Conservation (phyloP, 35 echinoderm and acorn worm genomes). For the Eucidaris tribuloides region DNA sequence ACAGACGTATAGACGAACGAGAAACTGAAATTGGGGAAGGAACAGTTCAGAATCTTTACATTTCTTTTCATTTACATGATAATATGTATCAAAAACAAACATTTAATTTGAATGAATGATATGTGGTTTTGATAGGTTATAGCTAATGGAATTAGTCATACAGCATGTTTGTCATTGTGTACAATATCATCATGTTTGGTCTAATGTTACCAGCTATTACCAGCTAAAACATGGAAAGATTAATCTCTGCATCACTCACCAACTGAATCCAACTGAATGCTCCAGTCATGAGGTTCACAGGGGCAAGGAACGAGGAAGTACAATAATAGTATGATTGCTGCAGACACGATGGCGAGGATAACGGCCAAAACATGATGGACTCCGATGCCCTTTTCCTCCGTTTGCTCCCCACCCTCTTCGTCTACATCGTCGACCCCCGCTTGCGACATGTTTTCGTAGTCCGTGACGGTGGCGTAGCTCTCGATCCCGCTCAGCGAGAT, state of each 20-base stretch:
- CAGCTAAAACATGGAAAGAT: too few relatives aligned
- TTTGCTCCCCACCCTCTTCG: neutral
- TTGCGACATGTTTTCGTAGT: neutral
- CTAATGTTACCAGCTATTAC: too few relatives aligned
- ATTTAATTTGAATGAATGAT: too few relatives aligned
- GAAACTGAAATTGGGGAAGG: neutral
- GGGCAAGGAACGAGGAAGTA: slow-evolving; percentile 10
- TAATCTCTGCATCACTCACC: too few relatives aligned
- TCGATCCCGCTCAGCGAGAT: slow-evolving; percentile 3
- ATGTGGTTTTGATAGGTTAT: too few relatives aligned
- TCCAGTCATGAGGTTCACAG: neutral
- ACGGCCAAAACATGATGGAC: slow-evolving; percentile 15
- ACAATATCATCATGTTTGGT: too few relatives aligned
- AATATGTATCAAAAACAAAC: too few relatives aligned
- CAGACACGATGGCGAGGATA: neutral
- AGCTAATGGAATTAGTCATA: too few relatives aligned
- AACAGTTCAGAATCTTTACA: too few relatives aligned
- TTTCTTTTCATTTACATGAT: too few relatives aligned
- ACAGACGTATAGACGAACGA: slow-evolving; percentile 1
- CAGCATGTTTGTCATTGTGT: too few relatives aligned
- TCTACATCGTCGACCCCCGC: neutral
- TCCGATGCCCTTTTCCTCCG: slow-evolving; percentile 1
- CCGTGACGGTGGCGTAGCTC: neutral
- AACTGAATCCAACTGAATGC: neutral
- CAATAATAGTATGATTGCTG: neutral